Evolutionary conservation across 1,140 invertebrate genomes (phyloP), one percentile per base, ranked within the genome.

Genomic region (Drosophila pseudoobscura): DNA sequence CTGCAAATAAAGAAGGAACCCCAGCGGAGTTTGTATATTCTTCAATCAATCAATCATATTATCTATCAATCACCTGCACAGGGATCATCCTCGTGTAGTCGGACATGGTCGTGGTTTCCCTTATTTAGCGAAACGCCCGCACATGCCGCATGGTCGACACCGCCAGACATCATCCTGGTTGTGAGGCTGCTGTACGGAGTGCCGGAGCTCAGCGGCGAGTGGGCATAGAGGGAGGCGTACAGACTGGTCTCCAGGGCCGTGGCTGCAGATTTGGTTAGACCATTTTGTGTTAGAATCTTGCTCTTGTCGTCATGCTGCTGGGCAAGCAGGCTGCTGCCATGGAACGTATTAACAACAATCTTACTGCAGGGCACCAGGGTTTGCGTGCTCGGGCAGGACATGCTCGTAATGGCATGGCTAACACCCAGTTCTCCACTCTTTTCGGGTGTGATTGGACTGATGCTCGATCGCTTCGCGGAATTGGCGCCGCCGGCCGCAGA

Each of bases 271-370:
- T 90, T 91, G 35, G 88, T 91, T 41, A 91, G 52, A 35, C 89
- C 90, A 54, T 91, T 91, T 54, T 91, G 90, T 8, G 90, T 84
- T 60, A 91, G 75, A 49, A 91, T 72, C 43, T 84, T 74, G 49
- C 58, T 77, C 64, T 90, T 91, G 52, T 90, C 83, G 24, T 88
- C 89, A 44, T 82, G 75, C 49, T 83, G 80, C 50, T 90, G 89
- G 17, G 75, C 53, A 73, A 91, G 54, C 69, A 91, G 61, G 57
- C 77, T 91, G 65, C 89, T 91, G 50, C 82, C 90, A 66, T 91
- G 90, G 72, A 91, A 91, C 39, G 91, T 78, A 65, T 90, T 91
- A 24, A 91, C 90, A 50, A 91, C 89, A 24, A 91, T 91, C 72
- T 91, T 91, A 43, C 51, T 77, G 69, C 72, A 20, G 46, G 69